phyloP scores from a whole-genome alignment of 1,140 invertebrate genomes.

The Apis laboriosa region DNA sequence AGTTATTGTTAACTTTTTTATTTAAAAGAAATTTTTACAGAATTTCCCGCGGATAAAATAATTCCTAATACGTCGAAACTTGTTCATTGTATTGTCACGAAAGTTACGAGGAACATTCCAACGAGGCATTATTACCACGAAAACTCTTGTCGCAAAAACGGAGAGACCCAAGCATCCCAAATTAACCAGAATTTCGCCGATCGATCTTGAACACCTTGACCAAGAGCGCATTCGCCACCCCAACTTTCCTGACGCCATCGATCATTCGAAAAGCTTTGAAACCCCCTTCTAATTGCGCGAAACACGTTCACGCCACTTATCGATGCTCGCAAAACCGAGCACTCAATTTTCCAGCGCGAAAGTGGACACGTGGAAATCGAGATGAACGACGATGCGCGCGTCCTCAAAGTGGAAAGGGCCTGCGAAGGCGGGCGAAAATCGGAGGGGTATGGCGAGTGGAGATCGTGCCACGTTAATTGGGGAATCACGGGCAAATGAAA shows the following conservation, averaged over 20 bases:
- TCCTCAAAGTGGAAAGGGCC: conserved; percentile 9
- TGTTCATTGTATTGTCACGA: too few relatives aligned
- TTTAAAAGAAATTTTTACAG: too few relatives aligned
- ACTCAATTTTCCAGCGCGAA: conserved; percentile 4
- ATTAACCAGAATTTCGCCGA: not conserved
- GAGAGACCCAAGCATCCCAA: too few relatives aligned
- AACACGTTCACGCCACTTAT: not conserved
- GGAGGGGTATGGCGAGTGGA: not conserved
- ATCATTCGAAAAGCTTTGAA: not conserved
- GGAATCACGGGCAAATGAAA: conserved; percentile 64
- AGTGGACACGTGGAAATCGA: not conserved
- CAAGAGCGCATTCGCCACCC: not conserved
- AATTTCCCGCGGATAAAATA: too few relatives aligned
- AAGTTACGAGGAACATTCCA: too few relatives aligned
- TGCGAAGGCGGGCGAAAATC: conserved; percentile 9
- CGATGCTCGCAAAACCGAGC: not conserved
- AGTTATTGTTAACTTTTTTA: too few relatives aligned
- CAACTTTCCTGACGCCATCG: too few relatives aligned
- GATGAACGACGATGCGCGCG: not conserved
- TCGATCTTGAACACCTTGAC: not conserved
- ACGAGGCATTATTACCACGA: too few relatives aligned
- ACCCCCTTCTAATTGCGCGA: not conserved
- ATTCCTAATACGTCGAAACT: too few relatives aligned
- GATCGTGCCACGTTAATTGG: conserved; percentile 61
- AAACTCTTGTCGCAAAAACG: too few relatives aligned